Evolutionary conservation across 2,888 invertebrate species (phyloP).

Genomic region (Chironomus tentans): DNA sequence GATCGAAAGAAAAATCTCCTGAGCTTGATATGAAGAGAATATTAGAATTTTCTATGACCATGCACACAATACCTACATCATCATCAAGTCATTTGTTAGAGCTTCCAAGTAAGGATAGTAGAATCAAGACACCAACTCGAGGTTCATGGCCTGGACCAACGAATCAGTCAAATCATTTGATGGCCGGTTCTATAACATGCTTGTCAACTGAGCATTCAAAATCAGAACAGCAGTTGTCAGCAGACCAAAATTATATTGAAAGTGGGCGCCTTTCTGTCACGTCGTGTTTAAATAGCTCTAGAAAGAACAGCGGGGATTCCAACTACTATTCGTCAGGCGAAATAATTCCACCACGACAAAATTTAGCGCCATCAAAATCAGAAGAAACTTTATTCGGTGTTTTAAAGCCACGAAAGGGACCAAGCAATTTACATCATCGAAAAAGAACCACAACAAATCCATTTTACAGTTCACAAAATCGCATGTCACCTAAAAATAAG

Average conservation of each 20-base stretch:
- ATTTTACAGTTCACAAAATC: neutral
- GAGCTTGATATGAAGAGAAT: conserved; percentile 40
- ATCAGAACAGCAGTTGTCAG: conserved; percentile 66
- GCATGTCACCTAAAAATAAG: neutral
- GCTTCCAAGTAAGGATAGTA: conserved; percentile 54
- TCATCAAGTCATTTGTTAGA: conserved; percentile 38
- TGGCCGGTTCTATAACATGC: conserved; percentile 44
- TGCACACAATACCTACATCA: conserved; percentile 32
- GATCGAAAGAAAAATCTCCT: conserved; percentile 56
- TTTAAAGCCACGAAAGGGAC: conserved; percentile 42
- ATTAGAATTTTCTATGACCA: conserved; percentile 33
- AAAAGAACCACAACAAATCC: conserved; percentile 45
- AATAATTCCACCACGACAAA: conserved; percentile 38
- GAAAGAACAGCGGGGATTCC: conserved; percentile 53
- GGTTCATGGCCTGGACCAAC: conserved; percentile 83
- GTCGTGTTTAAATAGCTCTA: conserved; percentile 39
- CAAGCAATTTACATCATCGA: conserved; percentile 41
- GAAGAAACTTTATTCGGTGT: conserved; percentile 58
- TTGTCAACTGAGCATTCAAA: conserved; percentile 62
- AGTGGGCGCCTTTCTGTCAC: conserved; percentile 50
- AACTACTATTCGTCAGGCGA: conserved; percentile 43
- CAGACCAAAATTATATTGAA: conserved; percentile 43
- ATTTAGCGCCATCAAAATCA: conserved; percentile 64
- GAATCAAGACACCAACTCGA: conserved; percentile 65
- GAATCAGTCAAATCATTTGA: conserved; percentile 27